phyloP scores from a whole-genome alignment of 2,888 invertebrate genomes.

The Patella ulyssiponensis region DNA sequence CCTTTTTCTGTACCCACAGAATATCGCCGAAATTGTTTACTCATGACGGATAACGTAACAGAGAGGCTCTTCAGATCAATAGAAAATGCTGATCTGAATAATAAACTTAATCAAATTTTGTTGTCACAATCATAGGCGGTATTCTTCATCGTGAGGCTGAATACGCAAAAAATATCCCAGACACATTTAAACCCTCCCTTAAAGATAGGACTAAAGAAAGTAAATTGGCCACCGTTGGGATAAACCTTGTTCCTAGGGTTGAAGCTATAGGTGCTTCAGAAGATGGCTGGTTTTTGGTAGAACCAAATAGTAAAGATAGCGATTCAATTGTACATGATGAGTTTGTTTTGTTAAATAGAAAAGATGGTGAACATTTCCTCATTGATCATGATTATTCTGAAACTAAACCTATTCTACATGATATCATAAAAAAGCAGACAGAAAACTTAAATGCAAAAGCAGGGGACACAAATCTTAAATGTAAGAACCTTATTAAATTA shows the following conservation, averaged over 20 bases:
- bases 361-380: background rate
- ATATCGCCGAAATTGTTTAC: background rate
- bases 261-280: background rate
- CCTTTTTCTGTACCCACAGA: background rate
- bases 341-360: background rate
- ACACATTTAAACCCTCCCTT: background rate
- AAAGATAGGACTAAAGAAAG: background rate
- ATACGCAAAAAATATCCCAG: background rate
- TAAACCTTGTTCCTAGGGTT: background rate
- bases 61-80: background rate
- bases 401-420: background rate
- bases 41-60: background rate
- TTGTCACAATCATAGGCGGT: no score
- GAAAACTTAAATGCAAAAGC: background rate
- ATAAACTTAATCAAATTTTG: no score
- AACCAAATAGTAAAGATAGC: background rate
- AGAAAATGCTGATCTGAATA: no score
- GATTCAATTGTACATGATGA: background rate
- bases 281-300: background rate
- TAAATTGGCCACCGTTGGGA: background rate
- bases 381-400: background rate
- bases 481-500: background rate
- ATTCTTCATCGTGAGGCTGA: background rate
- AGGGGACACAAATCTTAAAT: background rate
- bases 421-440: background rate